These are phyloP conservation scores for Anolis carolinensis DNA, from an alignment of 2,113 vertebrate genomes.

Conservation along the genomic window DNA sequence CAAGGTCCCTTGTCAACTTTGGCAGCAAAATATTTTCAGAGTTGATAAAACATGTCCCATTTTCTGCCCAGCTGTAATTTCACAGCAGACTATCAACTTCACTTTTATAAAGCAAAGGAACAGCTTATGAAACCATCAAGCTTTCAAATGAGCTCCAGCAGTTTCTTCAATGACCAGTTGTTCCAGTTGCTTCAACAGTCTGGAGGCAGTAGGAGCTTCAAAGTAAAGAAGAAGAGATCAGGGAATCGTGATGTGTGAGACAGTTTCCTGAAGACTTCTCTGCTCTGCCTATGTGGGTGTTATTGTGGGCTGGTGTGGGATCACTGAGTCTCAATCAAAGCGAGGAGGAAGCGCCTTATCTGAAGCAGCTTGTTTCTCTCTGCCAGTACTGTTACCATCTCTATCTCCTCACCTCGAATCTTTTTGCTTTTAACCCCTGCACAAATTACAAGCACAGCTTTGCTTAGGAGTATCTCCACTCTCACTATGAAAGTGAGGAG, in stretches of 20 bases:
- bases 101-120: not conserved
- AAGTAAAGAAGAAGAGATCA: conserved; percentile 55
- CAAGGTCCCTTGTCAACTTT: conserved; percentile 44
- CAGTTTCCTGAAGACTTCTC: conserved; percentile 75
- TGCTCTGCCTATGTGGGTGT: conserved; percentile 56
- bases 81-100: not conserved
- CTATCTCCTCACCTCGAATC: not conserved
- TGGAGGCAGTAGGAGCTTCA: conserved; percentile 12
- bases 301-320: conserved; percentile 44
- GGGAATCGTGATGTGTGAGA: conserved; percentile 62
- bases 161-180: not conserved
- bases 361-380: not conserved
- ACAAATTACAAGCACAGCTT: not conserved
- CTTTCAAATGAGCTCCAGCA: conserved; percentile 10
- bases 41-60: not conserved
- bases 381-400: not conserved
- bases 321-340: not conserved
- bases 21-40: conserved; percentile 48
- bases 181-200: not conserved
- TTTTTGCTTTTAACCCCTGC: not conserved
- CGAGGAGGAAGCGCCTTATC: conserved; percentile 29
- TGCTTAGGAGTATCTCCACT: not conserved
- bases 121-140: not conserved
- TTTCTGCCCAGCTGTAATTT: conserved; percentile 4
- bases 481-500: not conserved